phyloP scores from a whole-genome alignment of 2,113 vertebrate species.

The Paramisgurnus dabryanus region DNA sequence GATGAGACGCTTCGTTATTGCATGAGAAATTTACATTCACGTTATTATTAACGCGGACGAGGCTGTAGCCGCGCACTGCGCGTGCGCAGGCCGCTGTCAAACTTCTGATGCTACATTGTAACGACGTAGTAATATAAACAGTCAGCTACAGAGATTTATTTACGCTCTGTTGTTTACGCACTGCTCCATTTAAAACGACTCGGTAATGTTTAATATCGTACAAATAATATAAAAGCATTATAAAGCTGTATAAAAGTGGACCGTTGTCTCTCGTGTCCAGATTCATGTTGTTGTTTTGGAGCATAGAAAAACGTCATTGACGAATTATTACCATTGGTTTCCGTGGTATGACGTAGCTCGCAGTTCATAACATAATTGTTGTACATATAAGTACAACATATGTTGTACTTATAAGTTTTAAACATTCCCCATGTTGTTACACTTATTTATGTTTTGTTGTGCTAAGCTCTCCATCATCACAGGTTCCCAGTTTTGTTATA shows the following conservation, averaged over 20 bases:
- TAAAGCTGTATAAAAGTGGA: background rate
- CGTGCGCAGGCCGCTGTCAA: constrained; percentile 55
- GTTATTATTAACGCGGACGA: constrained; percentile 47
- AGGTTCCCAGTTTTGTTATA: too few relatives aligned
- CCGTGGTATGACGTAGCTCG: background rate
- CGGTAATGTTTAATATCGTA: background rate
- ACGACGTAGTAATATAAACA: background rate
- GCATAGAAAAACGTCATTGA: background rate
- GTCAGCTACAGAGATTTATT: background rate
- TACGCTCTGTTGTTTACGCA: background rate
- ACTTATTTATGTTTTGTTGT: too few relatives aligned
- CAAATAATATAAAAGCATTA: too few relatives aligned
- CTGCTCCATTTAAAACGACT: background rate
- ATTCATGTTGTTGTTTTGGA: constrained; percentile 5
- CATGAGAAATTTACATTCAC: constrained; percentile 43
- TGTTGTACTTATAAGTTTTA: too few relatives aligned
- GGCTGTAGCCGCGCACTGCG: constrained; percentile 42
- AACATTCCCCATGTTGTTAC: too few relatives aligned
- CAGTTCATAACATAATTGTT: background rate
- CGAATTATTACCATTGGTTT: background rate
- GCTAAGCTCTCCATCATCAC: too few relatives aligned
- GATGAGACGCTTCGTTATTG: background rate
- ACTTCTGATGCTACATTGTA: constrained; percentile 29
- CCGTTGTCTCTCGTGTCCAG: background rate
- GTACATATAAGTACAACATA: too few relatives aligned